Percentiles rank a stretch among this genome's conserved stretches.
phyloP scores from a whole-genome alignment of 2,797 vertebrate genomes.

The Furcifer pardalis region DNA sequence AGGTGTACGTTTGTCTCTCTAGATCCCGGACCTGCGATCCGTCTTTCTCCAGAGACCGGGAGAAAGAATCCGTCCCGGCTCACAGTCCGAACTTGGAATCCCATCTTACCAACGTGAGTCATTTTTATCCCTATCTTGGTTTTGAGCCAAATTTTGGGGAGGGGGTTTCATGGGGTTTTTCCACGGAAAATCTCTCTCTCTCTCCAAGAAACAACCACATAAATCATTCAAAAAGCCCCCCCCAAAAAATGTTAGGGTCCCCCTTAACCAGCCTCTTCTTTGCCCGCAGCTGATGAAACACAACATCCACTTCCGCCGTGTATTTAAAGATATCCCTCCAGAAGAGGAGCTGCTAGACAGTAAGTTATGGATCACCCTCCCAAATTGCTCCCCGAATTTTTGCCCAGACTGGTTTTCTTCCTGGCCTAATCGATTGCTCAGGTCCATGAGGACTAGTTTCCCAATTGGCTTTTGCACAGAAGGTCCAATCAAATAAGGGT shows the following conservation, averaged over 20 bases:
- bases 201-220: too few relatives aligned
- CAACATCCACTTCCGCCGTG: slow-evolving; percentile 83
- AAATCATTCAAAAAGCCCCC: too few relatives aligned
- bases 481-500: too few relatives aligned
- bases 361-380: slow-evolving; percentile 54
- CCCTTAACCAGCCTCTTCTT: too few relatives aligned
- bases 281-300: slow-evolving; percentile 76
- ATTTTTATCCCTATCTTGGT: not conserved
- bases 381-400: too few relatives aligned
- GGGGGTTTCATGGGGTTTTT: too few relatives aligned
- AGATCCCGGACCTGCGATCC: slow-evolving; percentile 82
- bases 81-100: not conserved
- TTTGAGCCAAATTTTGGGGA: not conserved
- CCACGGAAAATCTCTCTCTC: too few relatives aligned
- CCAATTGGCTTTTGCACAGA: too few relatives aligned
- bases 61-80: slow-evolving; percentile 52
- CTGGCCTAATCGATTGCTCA: too few relatives aligned
- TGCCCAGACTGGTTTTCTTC: too few relatives aligned
- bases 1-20: not conserved
- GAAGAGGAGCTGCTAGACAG: slow-evolving; percentile 81
- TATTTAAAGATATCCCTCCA: slow-evolving; percentile 81
- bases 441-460: too few relatives aligned
- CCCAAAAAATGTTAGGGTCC: too few relatives aligned
- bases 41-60: not conserved
- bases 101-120: slow-evolving; percentile 38